phyloP scores from a whole-genome alignment of 2,797 vertebrate species.

The Kryptolebias ocellatus region DNA sequence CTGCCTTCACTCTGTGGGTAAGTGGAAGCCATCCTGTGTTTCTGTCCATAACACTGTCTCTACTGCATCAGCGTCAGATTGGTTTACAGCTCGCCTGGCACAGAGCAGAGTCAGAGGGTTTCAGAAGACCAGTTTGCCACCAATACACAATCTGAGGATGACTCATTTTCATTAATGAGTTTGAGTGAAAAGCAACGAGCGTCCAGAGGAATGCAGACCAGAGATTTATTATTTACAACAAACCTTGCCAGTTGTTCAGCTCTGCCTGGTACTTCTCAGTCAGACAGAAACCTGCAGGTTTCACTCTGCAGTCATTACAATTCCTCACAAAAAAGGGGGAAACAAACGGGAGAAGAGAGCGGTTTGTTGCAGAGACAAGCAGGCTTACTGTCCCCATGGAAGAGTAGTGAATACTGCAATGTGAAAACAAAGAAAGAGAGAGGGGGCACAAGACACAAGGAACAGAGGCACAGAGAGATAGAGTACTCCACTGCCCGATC shows the following conservation, averaged over 20 bases:
- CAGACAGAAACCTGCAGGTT: slow-evolving; percentile 59
- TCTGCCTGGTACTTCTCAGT: slow-evolving; percentile 52
- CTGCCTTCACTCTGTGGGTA: slow-evolving; percentile 43
- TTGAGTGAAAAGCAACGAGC: slow-evolving; percentile 48
- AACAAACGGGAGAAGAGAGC: slow-evolving; percentile 17
- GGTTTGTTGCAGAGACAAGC: slow-evolving; percentile 38
- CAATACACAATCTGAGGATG: slow-evolving; percentile 55
- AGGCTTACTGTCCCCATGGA: slow-evolving; percentile 47
- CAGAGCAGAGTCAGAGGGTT: slow-evolving; percentile 54
- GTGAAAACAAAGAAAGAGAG: slow-evolving; percentile 59
- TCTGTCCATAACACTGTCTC: slow-evolving; percentile 64
- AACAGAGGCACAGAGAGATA: slow-evolving; percentile 54
- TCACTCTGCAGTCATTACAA: slow-evolving; percentile 55
- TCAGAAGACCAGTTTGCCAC: slow-evolving; percentile 54
- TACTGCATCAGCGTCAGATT: slow-evolving; percentile 79
- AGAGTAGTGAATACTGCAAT: slow-evolving; percentile 61
- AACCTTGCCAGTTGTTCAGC: slow-evolving; percentile 45
- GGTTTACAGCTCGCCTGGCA: slow-evolving; percentile 74
- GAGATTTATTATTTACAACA: slow-evolving; percentile 63
- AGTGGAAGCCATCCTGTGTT: slow-evolving; percentile 52
- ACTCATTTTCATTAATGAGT: slow-evolving; percentile 73
- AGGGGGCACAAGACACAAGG: slow-evolving; percentile 44
- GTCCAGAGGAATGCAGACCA: slow-evolving; percentile 45
- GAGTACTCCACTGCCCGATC: slow-evolving; percentile 63
- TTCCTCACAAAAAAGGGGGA: slow-evolving; percentile 38